Conservation (phyloP, 2,113 vertebrate species). For the Scopus umbretta region DNA sequence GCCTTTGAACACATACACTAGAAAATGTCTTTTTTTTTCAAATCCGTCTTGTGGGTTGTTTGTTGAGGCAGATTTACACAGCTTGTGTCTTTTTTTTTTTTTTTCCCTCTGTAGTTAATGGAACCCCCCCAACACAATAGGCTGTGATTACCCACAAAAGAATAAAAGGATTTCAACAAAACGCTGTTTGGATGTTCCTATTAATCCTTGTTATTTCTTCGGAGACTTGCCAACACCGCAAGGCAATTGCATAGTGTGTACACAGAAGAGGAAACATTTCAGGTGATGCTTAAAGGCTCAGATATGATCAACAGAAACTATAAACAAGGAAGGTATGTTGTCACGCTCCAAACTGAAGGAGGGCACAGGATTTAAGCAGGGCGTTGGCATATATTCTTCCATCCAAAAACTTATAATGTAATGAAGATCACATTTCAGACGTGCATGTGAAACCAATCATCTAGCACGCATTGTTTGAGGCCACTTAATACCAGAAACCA, state of each 20-base stretch:
- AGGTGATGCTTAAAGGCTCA: not conserved
- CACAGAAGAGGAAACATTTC: not conserved
- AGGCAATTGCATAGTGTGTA: not conserved
- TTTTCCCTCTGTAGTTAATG: not conserved
- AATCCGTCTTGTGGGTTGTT: not conserved
- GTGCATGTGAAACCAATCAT: not conserved
- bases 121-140: not conserved
- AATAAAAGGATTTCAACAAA: not conserved
- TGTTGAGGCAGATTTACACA: not conserved
- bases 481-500: slow-evolving; percentile 17
- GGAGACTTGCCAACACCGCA: not conserved
- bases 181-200: not conserved
- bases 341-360: not conserved
- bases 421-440: slow-evolving; percentile 12
- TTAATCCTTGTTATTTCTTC: not conserved
- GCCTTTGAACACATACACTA: not conserved
- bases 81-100: not conserved
- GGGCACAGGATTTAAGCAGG: not conserved
- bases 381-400: not conserved
- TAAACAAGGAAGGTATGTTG: not conserved
- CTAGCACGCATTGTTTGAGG: not conserved
- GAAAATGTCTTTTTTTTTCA: not conserved
- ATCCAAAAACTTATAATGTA: not conserved
- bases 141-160: not conserved
- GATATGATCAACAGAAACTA: slow-evolving; percentile 29